phyloP scores from a whole-genome alignment of 2,797 vertebrate species.

The Syngnathus rostellatus region DNA sequence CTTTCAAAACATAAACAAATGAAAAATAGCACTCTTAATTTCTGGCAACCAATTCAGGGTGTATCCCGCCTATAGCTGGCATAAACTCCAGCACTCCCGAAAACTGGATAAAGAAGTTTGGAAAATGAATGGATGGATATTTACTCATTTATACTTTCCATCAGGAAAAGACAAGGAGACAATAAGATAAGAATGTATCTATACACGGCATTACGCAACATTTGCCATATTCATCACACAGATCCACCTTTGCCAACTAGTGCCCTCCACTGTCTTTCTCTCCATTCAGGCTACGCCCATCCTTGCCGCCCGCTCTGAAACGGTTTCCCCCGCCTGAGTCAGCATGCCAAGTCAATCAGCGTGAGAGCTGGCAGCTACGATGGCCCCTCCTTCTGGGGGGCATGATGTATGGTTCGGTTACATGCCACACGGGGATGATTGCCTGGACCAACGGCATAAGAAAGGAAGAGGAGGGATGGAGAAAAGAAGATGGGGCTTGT shows the following conservation, averaged over 20 bases:
- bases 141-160: no score
- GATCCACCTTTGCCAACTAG: conserved; percentile 37
- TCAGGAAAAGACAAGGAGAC: no score
- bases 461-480: conserved; percentile 24
- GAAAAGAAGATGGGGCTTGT: conserved; percentile 25
- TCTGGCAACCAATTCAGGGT: no score
- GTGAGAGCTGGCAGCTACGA: conserved; percentile 68
- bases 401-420: conserved; percentile 61
- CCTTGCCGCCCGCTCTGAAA: conserved; percentile 29
- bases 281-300: conserved; percentile 22
- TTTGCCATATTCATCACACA: background rate
- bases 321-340: conserved; percentile 58
- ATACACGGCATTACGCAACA: background rate
- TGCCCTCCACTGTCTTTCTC: conserved; percentile 4
- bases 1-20: no score
- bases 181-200: background rate
- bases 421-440: conserved; percentile 44
- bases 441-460: conserved; percentile 29
- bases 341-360: conserved; percentile 71
- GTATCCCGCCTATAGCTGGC: no score
- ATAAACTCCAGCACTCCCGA: no score
- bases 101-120: no score
- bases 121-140: no score
- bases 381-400: conserved; percentile 38
- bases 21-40: no score